Evolutionary conservation across 2,888 invertebrate genomes (phyloP).

Genomic region (Hemithea aestivaria): DNA sequence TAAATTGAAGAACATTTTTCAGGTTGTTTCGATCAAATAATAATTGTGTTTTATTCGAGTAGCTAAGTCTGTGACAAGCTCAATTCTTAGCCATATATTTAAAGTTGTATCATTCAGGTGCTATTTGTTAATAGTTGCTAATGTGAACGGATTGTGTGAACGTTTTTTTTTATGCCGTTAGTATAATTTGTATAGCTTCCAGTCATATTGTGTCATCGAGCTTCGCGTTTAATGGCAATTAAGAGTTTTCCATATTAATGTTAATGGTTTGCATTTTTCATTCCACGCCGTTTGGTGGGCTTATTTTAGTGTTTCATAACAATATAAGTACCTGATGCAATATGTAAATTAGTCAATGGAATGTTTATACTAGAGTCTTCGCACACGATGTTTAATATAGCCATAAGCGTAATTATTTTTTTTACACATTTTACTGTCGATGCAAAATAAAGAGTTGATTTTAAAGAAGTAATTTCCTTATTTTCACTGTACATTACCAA

Average conservation of each 20-base stretch:
- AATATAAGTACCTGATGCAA: slow-evolving; percentile 67
- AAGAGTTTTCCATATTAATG: slow-evolving; percentile 15
- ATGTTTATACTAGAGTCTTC: too few relatives aligned
- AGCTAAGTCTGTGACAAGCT: too few relatives aligned
- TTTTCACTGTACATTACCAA: too few relatives aligned
- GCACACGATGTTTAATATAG: too few relatives aligned
- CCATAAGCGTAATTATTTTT: too few relatives aligned
- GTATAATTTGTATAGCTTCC: slow-evolving; percentile 18
- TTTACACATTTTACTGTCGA: too few relatives aligned
- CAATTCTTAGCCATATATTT: slow-evolving; percentile 49
- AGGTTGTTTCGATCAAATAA: too few relatives aligned
- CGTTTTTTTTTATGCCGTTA: slow-evolving; percentile 18
- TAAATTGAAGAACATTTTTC: too few relatives aligned
- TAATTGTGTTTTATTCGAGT: too few relatives aligned
- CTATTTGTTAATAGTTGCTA: slow-evolving; percentile 56
- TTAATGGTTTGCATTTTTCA: slow-evolving; percentile 35
- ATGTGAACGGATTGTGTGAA: slow-evolving; percentile 20
- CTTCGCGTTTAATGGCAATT: slow-evolving; percentile 15
- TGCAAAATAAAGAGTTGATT: too few relatives aligned
- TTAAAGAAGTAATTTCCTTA: too few relatives aligned
- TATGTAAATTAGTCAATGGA: slow-evolving; percentile 59
- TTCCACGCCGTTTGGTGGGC: slow-evolving; percentile 51
- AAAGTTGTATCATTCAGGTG: slow-evolving; percentile 53
- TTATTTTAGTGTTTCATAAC: slow-evolving; percentile 47
- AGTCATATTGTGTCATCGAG: slow-evolving; percentile 21